A percentile compares a stretch with the other conserved stretches of the same genome.
phyloP scores from a whole-genome alignment of 2,113 vertebrate species.

The Henicopernis longicauda region DNA sequence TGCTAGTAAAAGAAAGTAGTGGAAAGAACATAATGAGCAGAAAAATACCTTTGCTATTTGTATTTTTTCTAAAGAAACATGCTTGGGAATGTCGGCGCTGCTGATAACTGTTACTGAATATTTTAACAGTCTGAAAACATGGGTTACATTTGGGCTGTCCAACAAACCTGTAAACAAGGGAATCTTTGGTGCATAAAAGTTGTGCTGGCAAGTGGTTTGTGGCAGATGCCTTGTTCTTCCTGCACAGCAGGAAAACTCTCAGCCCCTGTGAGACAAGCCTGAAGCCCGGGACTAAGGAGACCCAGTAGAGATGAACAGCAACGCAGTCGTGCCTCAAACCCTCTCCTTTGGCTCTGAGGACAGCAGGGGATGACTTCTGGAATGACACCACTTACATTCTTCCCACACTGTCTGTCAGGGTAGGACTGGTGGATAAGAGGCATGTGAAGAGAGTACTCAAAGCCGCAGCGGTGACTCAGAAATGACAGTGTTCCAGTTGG shows the following conservation, averaged over 20 bases:
- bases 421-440: neutral
- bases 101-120: neutral
- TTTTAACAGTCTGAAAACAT: neutral
- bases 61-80: neutral
- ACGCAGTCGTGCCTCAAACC: neutral
- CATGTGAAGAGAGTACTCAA: slow-evolving; percentile 14
- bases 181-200: neutral
- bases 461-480: neutral
- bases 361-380: neutral
- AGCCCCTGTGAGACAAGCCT: neutral
- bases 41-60: neutral
- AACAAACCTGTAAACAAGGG: neutral
- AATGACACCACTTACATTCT: slow-evolving; percentile 2
- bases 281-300: neutral
- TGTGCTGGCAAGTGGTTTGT: neutral
- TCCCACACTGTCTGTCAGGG: slow-evolving; percentile 7
- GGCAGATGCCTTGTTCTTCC: neutral
- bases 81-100: neutral
- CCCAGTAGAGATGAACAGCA: neutral
- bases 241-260: neutral
- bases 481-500: neutral
- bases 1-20: neutral
- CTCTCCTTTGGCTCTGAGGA: neutral
- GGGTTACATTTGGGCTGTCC: neutral
- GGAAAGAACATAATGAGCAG: neutral